These are phyloP conservation scores for Drosophila chauvacae DNA, from an alignment of 1,140 invertebrate species.

Conservation along the genomic window DNA sequence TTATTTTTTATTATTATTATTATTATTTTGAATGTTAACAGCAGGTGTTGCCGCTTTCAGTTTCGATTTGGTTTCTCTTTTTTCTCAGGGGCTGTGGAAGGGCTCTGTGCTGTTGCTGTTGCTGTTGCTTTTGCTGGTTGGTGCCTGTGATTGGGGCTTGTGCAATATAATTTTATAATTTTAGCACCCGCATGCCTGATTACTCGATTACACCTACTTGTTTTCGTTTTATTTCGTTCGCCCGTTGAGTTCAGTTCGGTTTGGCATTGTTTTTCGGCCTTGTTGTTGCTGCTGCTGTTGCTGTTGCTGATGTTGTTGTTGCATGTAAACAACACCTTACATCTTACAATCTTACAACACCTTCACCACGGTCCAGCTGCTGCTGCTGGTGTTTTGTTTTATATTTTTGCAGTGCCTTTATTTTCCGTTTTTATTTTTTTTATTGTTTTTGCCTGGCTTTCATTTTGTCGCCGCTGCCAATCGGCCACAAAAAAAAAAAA, in stretches of 20 bases:
- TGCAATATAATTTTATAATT: constrained; percentile 70
- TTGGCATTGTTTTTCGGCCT: constrained; percentile 23
- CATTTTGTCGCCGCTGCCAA: constrained; percentile 30
- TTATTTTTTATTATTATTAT: constrained; percentile 1
- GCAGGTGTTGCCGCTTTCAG: neutral
- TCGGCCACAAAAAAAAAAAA: constrained; percentile 19
- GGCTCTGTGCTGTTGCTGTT: neutral
- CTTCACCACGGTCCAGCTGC: constrained; percentile 76
- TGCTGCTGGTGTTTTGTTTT: constrained; percentile 28
- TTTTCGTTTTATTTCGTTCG: constrained; percentile 13
- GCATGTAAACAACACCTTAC: constrained; percentile 77
- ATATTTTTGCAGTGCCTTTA: constrained; percentile 6
- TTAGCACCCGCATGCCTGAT: constrained; percentile 79
- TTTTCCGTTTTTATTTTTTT: constrained; percentile 4
- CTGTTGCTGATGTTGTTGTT: constrained; percentile 34
- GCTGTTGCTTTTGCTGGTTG: neutral
- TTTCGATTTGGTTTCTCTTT: constrained; percentile 10
- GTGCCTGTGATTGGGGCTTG: constrained; percentile 39
- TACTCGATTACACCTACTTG: constrained; percentile 65
- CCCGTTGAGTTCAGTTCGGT: constrained; percentile 20
- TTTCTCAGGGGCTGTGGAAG: neutral
- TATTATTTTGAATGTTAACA: neutral
- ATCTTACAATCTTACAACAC: constrained; percentile 57
- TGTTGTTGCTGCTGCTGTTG: constrained; percentile 1
- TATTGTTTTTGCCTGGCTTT: constrained; percentile 5